Evolutionary conservation across 2,888 invertebrate genomes (phyloP).

Genomic region (Dicycla oo): DNA sequence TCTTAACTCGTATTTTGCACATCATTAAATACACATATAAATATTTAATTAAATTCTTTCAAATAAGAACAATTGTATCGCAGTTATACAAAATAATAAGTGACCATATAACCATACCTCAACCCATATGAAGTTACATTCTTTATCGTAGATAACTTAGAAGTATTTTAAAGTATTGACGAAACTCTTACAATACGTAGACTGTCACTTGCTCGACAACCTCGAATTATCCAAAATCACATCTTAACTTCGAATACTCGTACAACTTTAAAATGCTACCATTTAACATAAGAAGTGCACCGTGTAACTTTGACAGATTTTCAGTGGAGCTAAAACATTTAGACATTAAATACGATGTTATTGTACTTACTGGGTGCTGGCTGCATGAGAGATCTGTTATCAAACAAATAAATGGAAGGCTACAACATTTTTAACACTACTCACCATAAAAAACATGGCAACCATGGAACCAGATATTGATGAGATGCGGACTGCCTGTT

Average conservation of each 20-base stretch:
- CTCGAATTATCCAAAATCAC: not conserved
- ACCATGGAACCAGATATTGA: too few species aligned
- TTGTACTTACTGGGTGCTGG: constrained; percentile 12
- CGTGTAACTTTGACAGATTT: constrained; percentile 4
- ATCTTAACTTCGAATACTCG: constrained; percentile 1
- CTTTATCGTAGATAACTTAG: not conserved
- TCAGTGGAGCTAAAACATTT: not conserved
- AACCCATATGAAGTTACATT: not conserved
- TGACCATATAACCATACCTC: not conserved
- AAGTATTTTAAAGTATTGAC: constrained; percentile 3
- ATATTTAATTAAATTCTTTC: too few species aligned
- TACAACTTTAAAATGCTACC: constrained; percentile 3
- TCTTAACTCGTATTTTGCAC: too few species aligned
- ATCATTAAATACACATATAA: too few species aligned
- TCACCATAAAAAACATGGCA: not conserved
- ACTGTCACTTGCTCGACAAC: constrained; percentile 13
- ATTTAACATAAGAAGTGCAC: constrained; percentile 5
- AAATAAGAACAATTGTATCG: too few species aligned
- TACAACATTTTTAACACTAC: constrained; percentile 7
- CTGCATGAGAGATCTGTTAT: constrained; percentile 4
- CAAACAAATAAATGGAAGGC: constrained; percentile 44
- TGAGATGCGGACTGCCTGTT: too few species aligned
- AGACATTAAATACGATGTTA: not conserved
- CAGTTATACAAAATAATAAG: too few species aligned
- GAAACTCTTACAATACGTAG: constrained; percentile 7